A percentile compares a stretch with the other conserved stretches of the same genome.
Evolutionary conservation across 64 coral and sea anemone species (phyloP).

Genomic region (Acropora yongei): DNA sequence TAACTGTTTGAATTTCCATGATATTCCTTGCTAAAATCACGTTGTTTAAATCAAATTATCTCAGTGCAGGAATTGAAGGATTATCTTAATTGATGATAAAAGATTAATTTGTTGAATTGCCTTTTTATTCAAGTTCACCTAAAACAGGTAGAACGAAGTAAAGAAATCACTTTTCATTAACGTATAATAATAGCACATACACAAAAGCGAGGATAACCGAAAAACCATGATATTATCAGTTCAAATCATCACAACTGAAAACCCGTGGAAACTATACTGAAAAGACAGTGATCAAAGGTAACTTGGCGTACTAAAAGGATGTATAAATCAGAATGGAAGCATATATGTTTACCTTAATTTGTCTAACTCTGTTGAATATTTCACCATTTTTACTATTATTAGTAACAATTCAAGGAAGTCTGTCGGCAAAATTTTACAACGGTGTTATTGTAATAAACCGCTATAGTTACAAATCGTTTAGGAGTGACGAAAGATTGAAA

Average conservation of each 20-base stretch:
- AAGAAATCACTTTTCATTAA: neutral
- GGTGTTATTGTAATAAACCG: neutral
- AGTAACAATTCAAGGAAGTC: neutral
- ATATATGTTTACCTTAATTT: no score
- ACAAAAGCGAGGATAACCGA: neutral
- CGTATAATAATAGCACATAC: neutral
- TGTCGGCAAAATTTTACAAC: neutral
- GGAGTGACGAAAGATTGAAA: no score
- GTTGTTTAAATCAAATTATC: neutral
- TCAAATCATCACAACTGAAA: no score
- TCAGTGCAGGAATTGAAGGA: neutral
- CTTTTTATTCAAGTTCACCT: neutral
- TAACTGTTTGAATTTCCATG: no score
- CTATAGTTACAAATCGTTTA: no score
- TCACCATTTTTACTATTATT: no score
- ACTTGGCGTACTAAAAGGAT: no score
- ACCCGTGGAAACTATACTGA: no score
- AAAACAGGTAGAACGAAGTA: conserved; percentile 4
- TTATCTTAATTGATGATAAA: conserved; percentile 2
- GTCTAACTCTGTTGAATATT: no score
- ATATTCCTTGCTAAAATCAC: no score
- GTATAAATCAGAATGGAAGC: no score
- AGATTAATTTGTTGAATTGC: neutral
- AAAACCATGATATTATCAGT: neutral
- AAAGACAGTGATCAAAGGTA: no score